Conservation (phyloP, 1,140 invertebrate species). For the Drosophila pallidifrons region DNA sequence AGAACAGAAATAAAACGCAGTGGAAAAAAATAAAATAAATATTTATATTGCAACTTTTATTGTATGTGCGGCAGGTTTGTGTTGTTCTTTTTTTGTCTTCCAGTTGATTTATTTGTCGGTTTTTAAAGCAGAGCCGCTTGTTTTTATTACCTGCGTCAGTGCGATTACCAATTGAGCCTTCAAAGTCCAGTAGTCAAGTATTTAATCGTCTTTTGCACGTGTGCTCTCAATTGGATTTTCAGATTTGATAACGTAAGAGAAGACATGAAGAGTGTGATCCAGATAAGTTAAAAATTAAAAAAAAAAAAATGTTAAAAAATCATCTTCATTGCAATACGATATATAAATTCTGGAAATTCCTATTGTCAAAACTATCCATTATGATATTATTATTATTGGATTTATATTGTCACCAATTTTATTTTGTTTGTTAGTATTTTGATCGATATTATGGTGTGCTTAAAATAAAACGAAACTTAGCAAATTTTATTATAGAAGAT, state of each 20-base stretch:
- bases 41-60: slow-evolving; percentile 73
- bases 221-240: slow-evolving; percentile 80
- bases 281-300: too few relatives aligned
- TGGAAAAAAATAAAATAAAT: slow-evolving; percentile 33
- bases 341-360: too few relatives aligned
- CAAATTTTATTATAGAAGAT: too few relatives aligned
- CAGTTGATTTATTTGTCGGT: slow-evolving; percentile 65
- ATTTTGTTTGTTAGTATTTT: too few relatives aligned
- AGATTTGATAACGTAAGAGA: neutral
- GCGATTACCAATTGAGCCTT: slow-evolving; percentile 11
- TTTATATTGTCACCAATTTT: too few relatives aligned
- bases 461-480: too few relatives aligned
- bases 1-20: slow-evolving; percentile 20
- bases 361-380: too few relatives aligned
- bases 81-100: slow-evolving; percentile 34
- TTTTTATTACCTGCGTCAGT: slow-evolving; percentile 52
- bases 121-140: slow-evolving; percentile 63
- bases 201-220: slow-evolving; percentile 26
- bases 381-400: too few relatives aligned
- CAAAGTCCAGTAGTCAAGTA: slow-evolving; percentile 55
- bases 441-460: too few relatives aligned
- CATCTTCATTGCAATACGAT: too few relatives aligned
- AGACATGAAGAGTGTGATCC: too few relatives aligned
- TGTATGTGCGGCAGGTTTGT: slow-evolving; percentile 29
- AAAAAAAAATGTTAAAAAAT: too few relatives aligned